Conservation (phyloP, 2,888 invertebrate species). For the Tipula lateralis region DNA sequence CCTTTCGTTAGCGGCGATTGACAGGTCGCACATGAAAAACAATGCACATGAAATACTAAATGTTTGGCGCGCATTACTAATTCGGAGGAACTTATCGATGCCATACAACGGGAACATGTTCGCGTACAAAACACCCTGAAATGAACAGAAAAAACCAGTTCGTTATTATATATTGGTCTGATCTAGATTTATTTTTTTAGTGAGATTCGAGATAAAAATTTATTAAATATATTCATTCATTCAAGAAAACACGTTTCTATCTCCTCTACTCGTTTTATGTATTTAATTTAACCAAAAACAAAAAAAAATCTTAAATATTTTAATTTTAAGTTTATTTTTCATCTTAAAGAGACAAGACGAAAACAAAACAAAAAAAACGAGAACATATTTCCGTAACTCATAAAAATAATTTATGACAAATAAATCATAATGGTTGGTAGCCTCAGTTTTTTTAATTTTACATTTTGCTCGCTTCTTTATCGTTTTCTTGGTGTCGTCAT, state of each 20-base stretch:
- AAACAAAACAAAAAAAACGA: not conserved
- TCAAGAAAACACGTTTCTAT: slow-evolving; percentile 11
- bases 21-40: slow-evolving; percentile 90
- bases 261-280: not conserved
- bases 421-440: slow-evolving; percentile 35
- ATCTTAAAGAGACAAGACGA: not conserved
- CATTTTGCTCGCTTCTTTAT: not conserved
- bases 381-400: slow-evolving; percentile 34
- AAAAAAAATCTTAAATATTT: not conserved
- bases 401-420: slow-evolving; percentile 36
- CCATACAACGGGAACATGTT: slow-evolving; percentile 84
- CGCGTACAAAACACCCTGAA: slow-evolving; percentile 85
- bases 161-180: not conserved
- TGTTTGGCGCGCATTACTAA: slow-evolving; percentile 92
- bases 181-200: slow-evolving; percentile 6
- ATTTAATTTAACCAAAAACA: not conserved
- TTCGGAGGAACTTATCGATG: slow-evolving; percentile 83
- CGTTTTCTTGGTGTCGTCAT: not conserved
- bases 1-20: slow-evolving; percentile 83
- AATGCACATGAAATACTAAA: slow-evolving; percentile 88
- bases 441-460: not conserved
- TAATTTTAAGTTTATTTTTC: not conserved
- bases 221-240: not conserved
- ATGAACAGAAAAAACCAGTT: slow-evolving; percentile 38
- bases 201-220: not conserved